A percentile compares a stretch with the other conserved stretches of the same genome.
These are phyloP conservation scores for Euphydryas editha DNA, from an alignment of 2,888 invertebrate species.

Conservation along the genomic window DNA sequence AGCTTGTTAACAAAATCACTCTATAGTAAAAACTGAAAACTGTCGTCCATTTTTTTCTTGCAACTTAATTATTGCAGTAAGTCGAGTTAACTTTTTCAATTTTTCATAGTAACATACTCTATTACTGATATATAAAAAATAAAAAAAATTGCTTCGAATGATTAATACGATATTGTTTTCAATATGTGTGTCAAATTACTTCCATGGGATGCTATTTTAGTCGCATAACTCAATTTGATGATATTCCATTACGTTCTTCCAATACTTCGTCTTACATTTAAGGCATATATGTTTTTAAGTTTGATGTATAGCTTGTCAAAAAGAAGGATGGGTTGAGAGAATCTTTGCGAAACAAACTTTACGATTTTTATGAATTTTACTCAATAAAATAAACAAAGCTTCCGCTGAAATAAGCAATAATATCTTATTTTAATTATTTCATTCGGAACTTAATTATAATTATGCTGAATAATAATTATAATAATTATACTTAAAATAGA, in stretches of 20 bases:
- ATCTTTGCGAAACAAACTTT: neutral
- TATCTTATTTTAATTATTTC: too few species aligned
- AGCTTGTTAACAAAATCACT: conserved; percentile 2
- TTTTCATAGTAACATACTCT: neutral
- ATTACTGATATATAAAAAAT: neutral
- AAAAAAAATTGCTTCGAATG: neutral
- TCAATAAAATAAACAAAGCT: too few species aligned
- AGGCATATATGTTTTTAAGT: conserved; percentile 1
- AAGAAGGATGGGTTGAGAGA: neutral
- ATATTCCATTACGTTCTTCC: conserved; percentile 2
- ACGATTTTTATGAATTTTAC: too few species aligned
- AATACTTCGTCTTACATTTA: neutral
- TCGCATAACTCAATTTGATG: neutral
- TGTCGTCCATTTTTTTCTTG: neutral
- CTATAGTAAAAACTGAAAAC: neutral
- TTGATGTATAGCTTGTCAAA: neutral
- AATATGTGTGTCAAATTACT: neutral
- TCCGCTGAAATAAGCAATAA: too few species aligned
- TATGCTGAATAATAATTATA: too few species aligned
- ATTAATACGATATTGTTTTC: neutral
- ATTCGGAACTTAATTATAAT: too few species aligned
- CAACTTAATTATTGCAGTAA: neutral
- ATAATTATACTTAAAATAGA: too few species aligned
- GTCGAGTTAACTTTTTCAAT: neutral
- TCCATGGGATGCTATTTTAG: neutral